phyloP scores from a whole-genome alignment of 2,888 invertebrate species.

The Drosophila prolongata region DNA sequence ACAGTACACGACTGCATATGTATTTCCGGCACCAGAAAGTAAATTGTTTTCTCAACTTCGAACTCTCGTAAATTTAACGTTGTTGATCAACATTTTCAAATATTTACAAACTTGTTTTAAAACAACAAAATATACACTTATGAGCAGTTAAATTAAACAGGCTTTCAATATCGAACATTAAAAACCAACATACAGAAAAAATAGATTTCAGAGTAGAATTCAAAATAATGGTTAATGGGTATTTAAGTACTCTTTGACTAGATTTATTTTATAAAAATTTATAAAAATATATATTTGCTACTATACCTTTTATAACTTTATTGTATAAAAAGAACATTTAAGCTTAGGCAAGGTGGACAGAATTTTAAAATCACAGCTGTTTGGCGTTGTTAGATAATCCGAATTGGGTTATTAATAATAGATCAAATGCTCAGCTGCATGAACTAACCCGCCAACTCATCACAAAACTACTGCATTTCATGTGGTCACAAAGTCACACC shows the following conservation, averaged over 20 bases:
- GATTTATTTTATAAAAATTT: too few relatives aligned
- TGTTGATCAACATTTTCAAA: slow-evolving; percentile 4
- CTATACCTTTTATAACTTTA: too few relatives aligned
- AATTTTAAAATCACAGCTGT: not conserved
- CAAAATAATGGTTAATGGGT: too few relatives aligned
- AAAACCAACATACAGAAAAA: not conserved
- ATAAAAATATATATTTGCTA: too few relatives aligned
- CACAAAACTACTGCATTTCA: not conserved
- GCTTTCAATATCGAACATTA: not conserved
- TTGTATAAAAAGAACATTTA: too few relatives aligned
- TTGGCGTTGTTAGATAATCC: not conserved
- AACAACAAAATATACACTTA: not conserved
- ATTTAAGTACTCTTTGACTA: too few relatives aligned
- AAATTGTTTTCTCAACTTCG: not conserved
- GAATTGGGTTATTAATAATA: not conserved
- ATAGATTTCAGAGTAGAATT: too few relatives aligned
- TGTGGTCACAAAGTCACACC: slow-evolving; percentile 6
- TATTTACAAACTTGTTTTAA: not conserved
- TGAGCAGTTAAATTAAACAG: not conserved
- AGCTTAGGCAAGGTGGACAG: too few relatives aligned
- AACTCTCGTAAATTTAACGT: not conserved
- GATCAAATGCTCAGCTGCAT: not conserved
- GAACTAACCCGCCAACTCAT: not conserved
- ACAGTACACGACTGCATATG: too few relatives aligned
- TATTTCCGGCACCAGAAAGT: not conserved